Conservation (phyloP, 1,140 invertebrate genomes). For the Conus ventricosus region DNA sequence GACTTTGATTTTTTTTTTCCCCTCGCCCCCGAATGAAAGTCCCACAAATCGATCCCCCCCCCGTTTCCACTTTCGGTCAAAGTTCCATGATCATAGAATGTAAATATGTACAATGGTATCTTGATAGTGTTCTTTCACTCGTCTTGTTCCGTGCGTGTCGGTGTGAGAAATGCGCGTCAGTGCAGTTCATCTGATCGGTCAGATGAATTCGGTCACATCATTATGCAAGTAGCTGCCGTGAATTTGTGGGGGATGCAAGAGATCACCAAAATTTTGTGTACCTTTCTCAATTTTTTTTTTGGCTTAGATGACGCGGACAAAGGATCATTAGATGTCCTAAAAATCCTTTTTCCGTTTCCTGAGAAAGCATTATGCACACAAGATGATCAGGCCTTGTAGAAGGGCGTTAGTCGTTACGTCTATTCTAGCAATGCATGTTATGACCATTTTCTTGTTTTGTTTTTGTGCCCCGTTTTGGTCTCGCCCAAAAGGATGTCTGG, state of each 20-base stretch:
- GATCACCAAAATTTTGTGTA: neutral
- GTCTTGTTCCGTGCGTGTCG: neutral
- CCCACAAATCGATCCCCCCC: too few relatives aligned
- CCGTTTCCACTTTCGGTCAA: neutral
- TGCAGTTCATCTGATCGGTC: neutral
- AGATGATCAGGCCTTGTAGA: too few relatives aligned
- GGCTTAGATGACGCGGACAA: too few relatives aligned
- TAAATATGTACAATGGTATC: neutral
- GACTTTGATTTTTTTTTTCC: too few relatives aligned
- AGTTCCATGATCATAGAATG: neutral
- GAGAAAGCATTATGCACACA: too few relatives aligned
- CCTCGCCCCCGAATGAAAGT: too few relatives aligned
- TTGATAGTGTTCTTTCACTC: neutral
- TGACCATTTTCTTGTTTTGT: too few relatives aligned
- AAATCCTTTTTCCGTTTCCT: too few relatives aligned
- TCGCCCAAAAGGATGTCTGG: neutral
- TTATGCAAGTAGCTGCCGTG: neutral
- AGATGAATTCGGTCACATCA: neutral
- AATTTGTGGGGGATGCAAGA: neutral
- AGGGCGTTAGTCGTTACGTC: too few relatives aligned
- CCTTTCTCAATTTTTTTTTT: too few relatives aligned
- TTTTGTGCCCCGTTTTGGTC: neutral
- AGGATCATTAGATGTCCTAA: too few relatives aligned
- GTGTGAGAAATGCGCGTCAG: neutral
- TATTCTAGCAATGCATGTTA: too few relatives aligned